phyloP scores from a whole-genome alignment of 1,140 invertebrate genomes.

The Drosophila aff. region DNA sequence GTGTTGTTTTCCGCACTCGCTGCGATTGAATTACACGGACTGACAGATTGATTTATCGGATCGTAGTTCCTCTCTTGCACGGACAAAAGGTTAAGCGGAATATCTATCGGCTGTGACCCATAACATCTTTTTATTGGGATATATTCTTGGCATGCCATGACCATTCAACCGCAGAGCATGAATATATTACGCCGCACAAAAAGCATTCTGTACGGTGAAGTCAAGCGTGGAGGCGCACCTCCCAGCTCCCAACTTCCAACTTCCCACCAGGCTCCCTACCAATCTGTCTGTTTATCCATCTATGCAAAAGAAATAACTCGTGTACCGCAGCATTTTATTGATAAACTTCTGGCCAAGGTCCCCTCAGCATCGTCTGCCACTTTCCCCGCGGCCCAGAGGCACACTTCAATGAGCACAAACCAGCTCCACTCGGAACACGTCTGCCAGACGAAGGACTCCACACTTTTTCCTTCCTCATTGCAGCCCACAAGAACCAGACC shows the following conservation, averaged over 20 bases:
- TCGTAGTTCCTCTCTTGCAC: slow-evolving; percentile 8
- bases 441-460: slow-evolving; percentile 41
- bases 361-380: neutral
- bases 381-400: slow-evolving; percentile 8
- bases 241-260: neutral
- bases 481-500: slow-evolving; percentile 20
- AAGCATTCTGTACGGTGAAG: slow-evolving; percentile 59
- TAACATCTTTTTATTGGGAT: slow-evolving; percentile 50
- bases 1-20: slow-evolving; percentile 62
- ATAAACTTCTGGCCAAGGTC: slow-evolving; percentile 68
- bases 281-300: slow-evolving; percentile 61
- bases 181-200: slow-evolving; percentile 53
- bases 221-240: slow-evolving; percentile 53
- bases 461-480: slow-evolving; percentile 52
- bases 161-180: slow-evolving; percentile 46
- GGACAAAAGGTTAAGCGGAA: slow-evolving; percentile 37
- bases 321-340: slow-evolving; percentile 81
- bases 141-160: slow-evolving; percentile 5
- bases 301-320: slow-evolving; percentile 81
- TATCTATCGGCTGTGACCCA: slow-evolving; percentile 16
- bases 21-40: slow-evolving; percentile 56
- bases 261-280: slow-evolving; percentile 36
- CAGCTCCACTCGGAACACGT: slow-evolving; percentile 51
- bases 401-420: slow-evolving; percentile 67
- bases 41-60: slow-evolving; percentile 68